These are phyloP conservation scores for Malaclemys terrapin DNA, from an alignment of 2,113 vertebrate genomes.

Conservation along the genomic window DNA sequence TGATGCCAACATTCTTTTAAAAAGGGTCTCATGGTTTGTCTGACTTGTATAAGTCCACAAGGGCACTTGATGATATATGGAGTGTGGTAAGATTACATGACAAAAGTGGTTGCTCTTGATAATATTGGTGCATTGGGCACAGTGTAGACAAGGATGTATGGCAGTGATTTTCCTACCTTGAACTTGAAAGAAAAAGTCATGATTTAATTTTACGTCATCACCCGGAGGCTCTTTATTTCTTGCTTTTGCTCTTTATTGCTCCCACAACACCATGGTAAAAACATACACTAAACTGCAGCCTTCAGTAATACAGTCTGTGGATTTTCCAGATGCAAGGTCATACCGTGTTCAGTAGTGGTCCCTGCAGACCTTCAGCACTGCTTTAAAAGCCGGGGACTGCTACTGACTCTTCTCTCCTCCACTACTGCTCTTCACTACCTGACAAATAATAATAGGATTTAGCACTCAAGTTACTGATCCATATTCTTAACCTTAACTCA, in stretches of 20 bases:
- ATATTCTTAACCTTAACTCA: neutral
- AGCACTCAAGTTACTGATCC: neutral
- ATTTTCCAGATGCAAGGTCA: constrained; percentile 62
- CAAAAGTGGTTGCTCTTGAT: constrained; percentile 53
- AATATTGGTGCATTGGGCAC: constrained; percentile 51
- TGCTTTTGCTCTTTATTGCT: constrained; percentile 71
- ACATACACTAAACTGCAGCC: constrained; percentile 30
- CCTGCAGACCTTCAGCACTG: constrained; percentile 58
- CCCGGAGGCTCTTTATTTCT: constrained; percentile 73
- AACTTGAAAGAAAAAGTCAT: constrained; percentile 71
- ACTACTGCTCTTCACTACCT: neutral
- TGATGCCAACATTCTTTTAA: neutral
- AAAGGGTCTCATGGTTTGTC: neutral
- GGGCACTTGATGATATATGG: constrained; percentile 6
- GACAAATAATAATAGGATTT: neutral
- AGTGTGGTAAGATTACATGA: constrained; percentile 28
- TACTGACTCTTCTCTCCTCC: constrained; percentile 41
- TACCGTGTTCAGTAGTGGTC: constrained; percentile 44
- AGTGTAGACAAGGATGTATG: constrained; percentile 60
- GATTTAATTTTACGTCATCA: constrained; percentile 72
- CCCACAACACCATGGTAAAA: constrained; percentile 43
- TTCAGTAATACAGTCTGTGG: constrained; percentile 58
- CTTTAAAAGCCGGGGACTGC: constrained; percentile 47
- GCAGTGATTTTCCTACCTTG: constrained; percentile 75
- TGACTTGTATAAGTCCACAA: neutral